Percentiles rank a stretch among this genome's conserved stretches.
Evolutionary conservation across 1,140 invertebrate species (phyloP).

Genomic region (Tetranychus urticae): DNA sequence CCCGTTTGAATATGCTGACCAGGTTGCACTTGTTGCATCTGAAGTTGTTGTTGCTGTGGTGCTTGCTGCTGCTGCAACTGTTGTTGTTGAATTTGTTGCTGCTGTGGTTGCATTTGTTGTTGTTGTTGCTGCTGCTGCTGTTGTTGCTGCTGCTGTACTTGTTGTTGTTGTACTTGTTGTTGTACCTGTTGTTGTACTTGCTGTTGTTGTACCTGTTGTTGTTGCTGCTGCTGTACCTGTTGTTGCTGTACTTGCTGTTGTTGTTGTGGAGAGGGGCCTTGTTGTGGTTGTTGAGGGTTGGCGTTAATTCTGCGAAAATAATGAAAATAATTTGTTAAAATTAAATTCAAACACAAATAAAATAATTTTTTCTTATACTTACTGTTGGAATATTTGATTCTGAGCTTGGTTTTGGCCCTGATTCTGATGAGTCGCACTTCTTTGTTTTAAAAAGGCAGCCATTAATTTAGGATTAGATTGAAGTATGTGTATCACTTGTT

Average conservation of each 20-base stretch:
- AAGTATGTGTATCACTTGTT: conserved; percentile 70
- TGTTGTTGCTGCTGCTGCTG: conserved; percentile 6
- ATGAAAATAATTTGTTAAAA: too few relatives aligned
- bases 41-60: background rate
- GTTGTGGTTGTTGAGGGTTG: too few relatives aligned
- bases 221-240: conserved; percentile 4
- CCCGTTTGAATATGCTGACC: background rate
- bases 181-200: conserved; percentile 1
- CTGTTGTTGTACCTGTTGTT: conserved; percentile 1
- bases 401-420: conserved; percentile 7
- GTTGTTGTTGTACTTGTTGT: conserved; percentile 1
- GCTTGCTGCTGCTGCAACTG: background rate
- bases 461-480: conserved; percentile 85
- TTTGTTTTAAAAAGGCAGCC: conserved; percentile 85
- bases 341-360: too few relatives aligned
- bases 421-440: conserved; percentile 28
- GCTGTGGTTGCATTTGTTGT: background rate
- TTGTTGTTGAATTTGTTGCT: background rate
- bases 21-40: background rate
- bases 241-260: conserved; percentile 12
- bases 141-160: conserved; percentile 1
- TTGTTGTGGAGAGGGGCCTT: conserved; percentile 2
- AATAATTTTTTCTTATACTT: too few relatives aligned
- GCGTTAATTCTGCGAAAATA: conserved; percentile 28
- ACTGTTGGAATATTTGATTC: background rate